phyloP scores from a whole-genome alignment of 2,888 invertebrate species.

The Cyclophora punctaria region DNA sequence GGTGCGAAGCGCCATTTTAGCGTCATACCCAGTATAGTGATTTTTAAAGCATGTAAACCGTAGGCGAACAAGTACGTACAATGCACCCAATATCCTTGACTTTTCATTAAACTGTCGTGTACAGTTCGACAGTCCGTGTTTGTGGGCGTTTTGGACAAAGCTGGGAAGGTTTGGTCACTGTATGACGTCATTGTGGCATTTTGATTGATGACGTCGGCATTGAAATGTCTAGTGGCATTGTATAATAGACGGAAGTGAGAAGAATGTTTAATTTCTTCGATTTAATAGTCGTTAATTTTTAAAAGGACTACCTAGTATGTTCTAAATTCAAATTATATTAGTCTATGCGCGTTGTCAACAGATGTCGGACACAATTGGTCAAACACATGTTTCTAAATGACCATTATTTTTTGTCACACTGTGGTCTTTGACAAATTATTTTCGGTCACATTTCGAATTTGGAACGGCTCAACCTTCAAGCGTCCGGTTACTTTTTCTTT shows the following conservation, averaged over 20 bases:
- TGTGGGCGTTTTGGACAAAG: background rate
- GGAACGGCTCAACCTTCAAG: no score
- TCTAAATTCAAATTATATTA: background rate
- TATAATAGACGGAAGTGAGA: no score
- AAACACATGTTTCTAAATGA: constrained; percentile 2
- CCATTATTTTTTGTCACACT: background rate
- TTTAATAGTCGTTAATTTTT: no score
- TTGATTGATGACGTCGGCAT: no score
- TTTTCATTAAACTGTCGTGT: constrained; percentile 26
- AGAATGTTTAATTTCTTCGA: no score
- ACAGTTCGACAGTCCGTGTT: constrained; percentile 7
- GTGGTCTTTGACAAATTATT: no score
- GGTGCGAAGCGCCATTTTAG: constrained; percentile 22
- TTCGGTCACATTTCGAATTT: no score
- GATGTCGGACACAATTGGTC: constrained; percentile 3
- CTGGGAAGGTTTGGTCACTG: constrained; percentile 2
- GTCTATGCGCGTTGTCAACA: constrained; percentile 9
- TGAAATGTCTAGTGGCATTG: no score
- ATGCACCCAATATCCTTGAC: constrained; percentile 41
- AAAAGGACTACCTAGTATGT: no score
- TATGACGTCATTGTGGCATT: no score
- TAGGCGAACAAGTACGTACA: constrained; percentile 28
- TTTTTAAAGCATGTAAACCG: constrained; percentile 20
- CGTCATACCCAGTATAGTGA: constrained; percentile 23
- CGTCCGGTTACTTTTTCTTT: no score